These are phyloP conservation scores for Horisme vitalbata DNA, from an alignment of 2,888 invertebrate species.

Conservation along the genomic window DNA sequence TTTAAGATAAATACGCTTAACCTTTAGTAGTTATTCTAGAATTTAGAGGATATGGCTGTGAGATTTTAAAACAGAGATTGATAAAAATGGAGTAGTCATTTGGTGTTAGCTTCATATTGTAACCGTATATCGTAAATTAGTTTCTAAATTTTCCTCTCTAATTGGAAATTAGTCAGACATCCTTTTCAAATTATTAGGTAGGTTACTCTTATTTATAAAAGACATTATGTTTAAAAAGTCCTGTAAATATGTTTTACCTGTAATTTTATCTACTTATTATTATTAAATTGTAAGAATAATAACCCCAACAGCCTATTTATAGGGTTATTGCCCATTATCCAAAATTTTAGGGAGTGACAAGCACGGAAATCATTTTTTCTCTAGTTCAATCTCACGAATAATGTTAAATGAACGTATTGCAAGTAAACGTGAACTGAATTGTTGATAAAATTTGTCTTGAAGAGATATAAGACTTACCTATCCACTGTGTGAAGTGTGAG, in stretches of 20 bases:
- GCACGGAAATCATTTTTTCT: slow-evolving; percentile 12
- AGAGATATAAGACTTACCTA: slow-evolving; percentile 81
- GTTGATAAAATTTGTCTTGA: slow-evolving; percentile 45
- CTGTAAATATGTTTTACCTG: slow-evolving; percentile 9
- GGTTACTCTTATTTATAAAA: slow-evolving; percentile 6
- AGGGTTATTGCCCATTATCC: slow-evolving; percentile 9
- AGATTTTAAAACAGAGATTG: slow-evolving; percentile 39
- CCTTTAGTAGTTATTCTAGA: slow-evolving; percentile 15
- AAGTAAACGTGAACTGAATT: slow-evolving; percentile 40
- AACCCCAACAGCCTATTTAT: slow-evolving; percentile 3
- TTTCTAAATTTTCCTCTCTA: neutral
- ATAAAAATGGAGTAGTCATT: slow-evolving; percentile 2
- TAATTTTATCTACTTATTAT: slow-evolving; percentile 8
- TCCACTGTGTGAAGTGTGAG: slow-evolving; percentile 63
- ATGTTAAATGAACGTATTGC: slow-evolving; percentile 17
- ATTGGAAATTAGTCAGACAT: slow-evolving; percentile 3
- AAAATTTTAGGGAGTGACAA: slow-evolving; percentile 1
- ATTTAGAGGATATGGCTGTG: slow-evolving; percentile 48
- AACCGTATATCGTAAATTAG: neutral
- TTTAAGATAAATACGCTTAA: slow-evolving; percentile 20
- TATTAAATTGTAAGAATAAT: slow-evolving; percentile 9
- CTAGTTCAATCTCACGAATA: slow-evolving; percentile 13
- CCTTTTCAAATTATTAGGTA: slow-evolving; percentile 1
- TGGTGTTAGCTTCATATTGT: neutral
- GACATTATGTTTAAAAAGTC: slow-evolving; percentile 8